phyloP scores from a whole-genome alignment of 2,797 vertebrate species.

The Onychomys arenicola region DNA sequence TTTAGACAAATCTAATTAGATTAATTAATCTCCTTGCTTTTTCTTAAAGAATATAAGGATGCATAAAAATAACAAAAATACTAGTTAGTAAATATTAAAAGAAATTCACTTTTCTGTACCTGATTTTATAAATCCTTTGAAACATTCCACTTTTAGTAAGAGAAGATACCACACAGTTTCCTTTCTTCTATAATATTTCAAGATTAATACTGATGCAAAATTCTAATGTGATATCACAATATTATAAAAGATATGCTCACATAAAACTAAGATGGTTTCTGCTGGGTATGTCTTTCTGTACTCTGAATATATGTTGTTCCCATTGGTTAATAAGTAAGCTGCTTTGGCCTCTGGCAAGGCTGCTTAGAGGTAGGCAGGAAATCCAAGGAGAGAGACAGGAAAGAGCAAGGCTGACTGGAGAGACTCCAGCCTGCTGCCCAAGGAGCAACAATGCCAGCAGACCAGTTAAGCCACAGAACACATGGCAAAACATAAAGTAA shows the following conservation, averaged over 20 bases:
- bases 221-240: conserved; percentile 13
- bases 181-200: background rate
- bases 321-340: no score
- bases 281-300: no score
- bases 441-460: no score
- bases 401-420: no score
- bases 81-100: background rate
- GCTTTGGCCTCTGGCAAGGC: no score
- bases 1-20: background rate
- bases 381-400: no score
- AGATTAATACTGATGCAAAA: background rate
- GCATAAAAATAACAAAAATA: background rate
- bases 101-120: background rate
- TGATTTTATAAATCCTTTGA: background rate
- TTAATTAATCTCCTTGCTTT: background rate
- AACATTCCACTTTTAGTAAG: background rate
- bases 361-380: no score
- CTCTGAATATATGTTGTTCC: no score
- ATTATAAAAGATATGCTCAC: background rate
- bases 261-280: background rate
- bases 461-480: no score
- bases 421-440: no score
- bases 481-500: no score
- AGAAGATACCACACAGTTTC: background rate
- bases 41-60: background rate